Base-by-base conservation (phyloP, 1,140 invertebrate species). In the Ceratosolen fusciceps region DNA sequence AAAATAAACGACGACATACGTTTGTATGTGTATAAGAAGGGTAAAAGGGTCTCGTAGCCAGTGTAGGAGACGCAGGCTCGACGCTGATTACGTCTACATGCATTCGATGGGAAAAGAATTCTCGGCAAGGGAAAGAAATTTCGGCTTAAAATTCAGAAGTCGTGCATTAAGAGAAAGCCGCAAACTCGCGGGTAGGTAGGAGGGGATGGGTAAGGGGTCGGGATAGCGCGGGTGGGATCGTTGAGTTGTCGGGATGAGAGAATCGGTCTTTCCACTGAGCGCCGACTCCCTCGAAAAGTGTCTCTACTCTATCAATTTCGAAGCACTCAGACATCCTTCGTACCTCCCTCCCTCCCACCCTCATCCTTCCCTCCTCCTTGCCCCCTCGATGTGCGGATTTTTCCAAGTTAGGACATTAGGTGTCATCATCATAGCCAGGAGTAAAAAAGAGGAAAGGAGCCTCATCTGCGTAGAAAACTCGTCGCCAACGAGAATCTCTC, bases 101-200 rank as follows among this genome's bases (percentile, higher is more conserved):
- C 21, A 37, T 37, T 21, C 12, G 29, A 37, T 2, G 31, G 37
- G n/a, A 65, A 65, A 31, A 21, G 31, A 0, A 37, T 65, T 65
- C 60, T 8, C 21, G 14, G 60, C 37, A 37, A n/a, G 31, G 60
- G 24, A 26, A 9, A 19, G 60, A 65, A 37, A n/a, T 37, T 65
- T 37, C 60, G 37, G 34, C 34, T 37, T 65, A 37, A 65, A 74
- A 74, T 62, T 76, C 60, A 65, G 29, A 26, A 76, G 74, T 37
- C 67, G 49, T 62, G 8, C 19, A 62, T 52, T 29, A 37, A 52
- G 34, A 67, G 34, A 29, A 52, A 62, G 47, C 47, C 43, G 43
- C 74, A 26, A 43, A 19, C 54, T 52, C 19, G 37, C 60, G 72
- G 58, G 2, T 16, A 29, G 37, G 24, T 24, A 29, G 26, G 16